phyloP scores from a whole-genome alignment of 2,113 vertebrate species.

The Chloebia gouldiae region DNA sequence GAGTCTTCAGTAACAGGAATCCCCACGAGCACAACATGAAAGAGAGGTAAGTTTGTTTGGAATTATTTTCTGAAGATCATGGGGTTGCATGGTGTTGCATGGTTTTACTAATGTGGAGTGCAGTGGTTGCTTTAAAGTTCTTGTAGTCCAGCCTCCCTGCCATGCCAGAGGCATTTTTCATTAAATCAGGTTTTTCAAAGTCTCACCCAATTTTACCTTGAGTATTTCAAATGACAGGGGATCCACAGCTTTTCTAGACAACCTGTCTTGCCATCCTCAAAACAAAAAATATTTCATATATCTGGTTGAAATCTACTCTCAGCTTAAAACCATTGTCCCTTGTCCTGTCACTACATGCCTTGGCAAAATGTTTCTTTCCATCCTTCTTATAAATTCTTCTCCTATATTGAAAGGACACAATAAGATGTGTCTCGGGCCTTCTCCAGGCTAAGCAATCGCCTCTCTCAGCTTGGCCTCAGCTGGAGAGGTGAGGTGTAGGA shows the following conservation, averaged over 20 bases:
- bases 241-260: neutral
- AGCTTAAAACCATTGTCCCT: neutral
- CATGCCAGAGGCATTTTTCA: neutral
- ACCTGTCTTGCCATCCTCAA: neutral
- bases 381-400: neutral
- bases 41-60: neutral
- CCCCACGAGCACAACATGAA: neutral
- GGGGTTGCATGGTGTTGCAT: neutral
- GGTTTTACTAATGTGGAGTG: no score
- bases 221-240: neutral
- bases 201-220: neutral
- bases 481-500: neutral
- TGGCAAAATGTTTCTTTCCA: neutral
- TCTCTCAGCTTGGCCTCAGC: neutral
- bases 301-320: neutral
- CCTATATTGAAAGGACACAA: neutral
- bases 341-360: neutral
- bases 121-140: neutral
- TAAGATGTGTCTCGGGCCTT: fast-evolving
- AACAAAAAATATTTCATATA: neutral
- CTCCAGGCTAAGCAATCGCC: neutral
- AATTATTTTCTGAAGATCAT: neutral
- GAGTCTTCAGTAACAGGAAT: neutral
- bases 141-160: neutral
- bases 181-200: neutral